These are phyloP conservation scores for Petrocephalus microphthalmus DNA, from an alignment of 2,113 vertebrate species.

Conservation along the genomic window DNA sequence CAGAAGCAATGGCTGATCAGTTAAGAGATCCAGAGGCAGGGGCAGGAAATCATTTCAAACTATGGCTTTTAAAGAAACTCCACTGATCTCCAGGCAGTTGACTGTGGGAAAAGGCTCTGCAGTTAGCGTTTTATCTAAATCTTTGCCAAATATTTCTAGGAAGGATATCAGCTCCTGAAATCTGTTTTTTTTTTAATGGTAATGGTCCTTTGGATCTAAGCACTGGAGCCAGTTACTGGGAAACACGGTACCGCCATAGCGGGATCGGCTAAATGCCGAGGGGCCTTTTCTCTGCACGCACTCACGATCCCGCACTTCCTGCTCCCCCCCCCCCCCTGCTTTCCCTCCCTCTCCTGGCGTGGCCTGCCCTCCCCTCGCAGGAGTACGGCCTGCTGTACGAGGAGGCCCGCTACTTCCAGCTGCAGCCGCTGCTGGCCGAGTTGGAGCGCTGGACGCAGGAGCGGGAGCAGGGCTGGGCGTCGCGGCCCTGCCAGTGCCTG, in stretches of 20 bases:
- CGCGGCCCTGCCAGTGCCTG: constrained; percentile 87
- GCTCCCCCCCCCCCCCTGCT: not conserved
- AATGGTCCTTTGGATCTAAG: not conserved
- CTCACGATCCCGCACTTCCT: not conserved
- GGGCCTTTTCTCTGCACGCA: not conserved
- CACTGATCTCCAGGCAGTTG: not conserved
- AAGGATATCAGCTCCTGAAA: not conserved
- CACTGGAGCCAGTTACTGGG: not conserved
- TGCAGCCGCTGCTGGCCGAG: constrained; percentile 91
- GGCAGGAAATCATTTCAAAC: not conserved
- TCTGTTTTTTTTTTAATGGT: not conserved
- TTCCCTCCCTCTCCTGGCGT: not conserved
- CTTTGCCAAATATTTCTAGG: not conserved
- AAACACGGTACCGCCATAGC: not conserved
- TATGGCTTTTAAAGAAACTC: not conserved
- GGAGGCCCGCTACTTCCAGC: constrained; percentile 95
- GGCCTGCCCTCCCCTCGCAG: constrained; percentile 47
- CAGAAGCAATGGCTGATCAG: not conserved
- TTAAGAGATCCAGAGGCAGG: not conserved
- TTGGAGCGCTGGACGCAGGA: constrained; percentile 96
- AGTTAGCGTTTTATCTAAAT: not conserved
- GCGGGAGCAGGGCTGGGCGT: constrained; percentile 77
- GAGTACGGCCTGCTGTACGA: constrained; percentile 94
- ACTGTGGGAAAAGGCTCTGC: not conserved
- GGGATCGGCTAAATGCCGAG: not conserved